These are phyloP conservation scores for Eulithis testata DNA, from an alignment of 2,888 invertebrate genomes.

Conservation along the genomic window DNA sequence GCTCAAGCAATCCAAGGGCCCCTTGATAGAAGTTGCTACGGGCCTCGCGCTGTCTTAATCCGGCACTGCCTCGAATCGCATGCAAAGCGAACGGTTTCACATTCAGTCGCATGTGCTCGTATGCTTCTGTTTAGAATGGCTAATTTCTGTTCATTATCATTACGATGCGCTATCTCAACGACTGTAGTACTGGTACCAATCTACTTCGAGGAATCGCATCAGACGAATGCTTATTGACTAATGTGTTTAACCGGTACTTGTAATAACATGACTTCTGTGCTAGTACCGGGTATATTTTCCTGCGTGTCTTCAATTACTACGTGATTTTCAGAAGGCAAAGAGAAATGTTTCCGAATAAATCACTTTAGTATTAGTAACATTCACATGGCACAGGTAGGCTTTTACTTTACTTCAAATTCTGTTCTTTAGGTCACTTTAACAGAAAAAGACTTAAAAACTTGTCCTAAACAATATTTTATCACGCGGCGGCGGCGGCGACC, in stretches of 20 bases:
- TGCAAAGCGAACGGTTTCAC: slow-evolving; percentile 27
- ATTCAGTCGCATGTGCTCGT: slow-evolving; percentile 32
- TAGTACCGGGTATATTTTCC: slow-evolving; percentile 1
- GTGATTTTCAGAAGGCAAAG: slow-evolving; percentile 1
- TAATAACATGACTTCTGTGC: neutral
- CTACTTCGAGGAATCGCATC: slow-evolving; percentile 20
- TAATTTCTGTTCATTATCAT: slow-evolving; percentile 39
- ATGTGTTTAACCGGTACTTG: slow-evolving; percentile 6
- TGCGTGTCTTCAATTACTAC: neutral
- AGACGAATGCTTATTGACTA: slow-evolving; percentile 15
- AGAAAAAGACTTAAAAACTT: slow-evolving; percentile 2
- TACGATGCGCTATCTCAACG: slow-evolving; percentile 13
- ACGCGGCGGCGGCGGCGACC: neutral
- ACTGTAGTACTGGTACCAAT: neutral
- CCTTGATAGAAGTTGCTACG: no score
- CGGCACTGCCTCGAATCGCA: slow-evolving; percentile 14
- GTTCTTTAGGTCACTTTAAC: neutral
- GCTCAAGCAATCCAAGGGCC: no score
- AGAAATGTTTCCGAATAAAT: neutral
- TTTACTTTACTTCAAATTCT: neutral
- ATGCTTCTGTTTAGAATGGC: slow-evolving; percentile 37
- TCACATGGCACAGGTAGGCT: neutral
- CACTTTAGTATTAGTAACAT: no score
- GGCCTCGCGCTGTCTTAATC: no score
- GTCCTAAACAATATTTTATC: slow-evolving; percentile 18